Evolutionary conservation across 2,888 invertebrate species (phyloP).

Genomic region (Clusia tigrina): DNA sequence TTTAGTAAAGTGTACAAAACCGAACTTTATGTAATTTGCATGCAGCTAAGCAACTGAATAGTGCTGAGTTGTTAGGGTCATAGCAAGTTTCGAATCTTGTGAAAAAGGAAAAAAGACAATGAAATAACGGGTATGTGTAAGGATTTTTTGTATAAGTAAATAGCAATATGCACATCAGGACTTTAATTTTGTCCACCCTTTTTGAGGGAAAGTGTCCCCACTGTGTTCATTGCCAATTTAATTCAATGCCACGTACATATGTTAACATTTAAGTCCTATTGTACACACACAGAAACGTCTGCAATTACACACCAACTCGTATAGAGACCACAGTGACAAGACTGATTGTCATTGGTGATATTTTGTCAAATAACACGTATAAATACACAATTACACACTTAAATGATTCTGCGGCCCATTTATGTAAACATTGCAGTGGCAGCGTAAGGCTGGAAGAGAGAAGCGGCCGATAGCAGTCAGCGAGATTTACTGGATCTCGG

Average conservation of each 20-base stretch:
- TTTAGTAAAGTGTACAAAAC: too few relatives aligned
- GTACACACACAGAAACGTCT: background rate
- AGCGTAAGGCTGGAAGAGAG: background rate
- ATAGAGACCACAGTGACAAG: conserved; percentile 38
- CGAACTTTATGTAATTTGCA: too few relatives aligned
- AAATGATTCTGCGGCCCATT: conserved; percentile 48
- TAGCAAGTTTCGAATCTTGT: too few relatives aligned
- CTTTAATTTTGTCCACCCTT: background rate
- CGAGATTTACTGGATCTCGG: background rate
- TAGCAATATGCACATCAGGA: too few relatives aligned
- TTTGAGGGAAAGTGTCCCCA: background rate
- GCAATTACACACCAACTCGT: background rate
- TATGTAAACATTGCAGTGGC: conserved; percentile 15
- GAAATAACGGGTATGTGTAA: too few relatives aligned
- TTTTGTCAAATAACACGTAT: conserved; percentile 61
- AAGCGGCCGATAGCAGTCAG: conserved; percentile 14
- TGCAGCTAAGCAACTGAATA: too few relatives aligned
- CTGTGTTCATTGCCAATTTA: background rate
- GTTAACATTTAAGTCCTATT: conserved; percentile 37
- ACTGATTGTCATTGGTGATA: conserved; percentile 61
- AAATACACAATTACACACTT: conserved; percentile 64
- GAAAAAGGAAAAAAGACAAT: too few relatives aligned
- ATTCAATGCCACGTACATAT: conserved; percentile 25
- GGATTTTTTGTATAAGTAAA: too few relatives aligned
- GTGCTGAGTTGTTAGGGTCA: too few relatives aligned